Conservation (phyloP, 2,113 vertebrate genomes). For the Gopherus flavomarginatus region DNA sequence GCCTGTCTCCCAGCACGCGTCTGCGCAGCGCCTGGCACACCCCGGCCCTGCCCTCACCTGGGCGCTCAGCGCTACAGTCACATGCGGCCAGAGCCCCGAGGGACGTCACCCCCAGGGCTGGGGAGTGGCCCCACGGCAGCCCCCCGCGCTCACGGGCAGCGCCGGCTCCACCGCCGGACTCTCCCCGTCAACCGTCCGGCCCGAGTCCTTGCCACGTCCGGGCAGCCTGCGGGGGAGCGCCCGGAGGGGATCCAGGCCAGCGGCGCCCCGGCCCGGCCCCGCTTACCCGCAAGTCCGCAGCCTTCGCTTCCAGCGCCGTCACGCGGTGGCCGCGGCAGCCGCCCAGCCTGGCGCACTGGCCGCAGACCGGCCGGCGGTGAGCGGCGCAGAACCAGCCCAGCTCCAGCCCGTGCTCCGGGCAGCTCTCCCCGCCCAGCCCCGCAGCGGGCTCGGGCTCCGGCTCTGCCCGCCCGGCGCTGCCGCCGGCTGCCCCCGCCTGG, state of each 20-base stretch:
- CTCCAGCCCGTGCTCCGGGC: conserved; percentile 77
- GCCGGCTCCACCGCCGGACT: background rate
- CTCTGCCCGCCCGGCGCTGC: background rate
- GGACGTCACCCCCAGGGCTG: background rate
- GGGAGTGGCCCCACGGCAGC: too few species aligned
- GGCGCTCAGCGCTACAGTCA: too few species aligned
- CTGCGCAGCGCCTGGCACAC: background rate
- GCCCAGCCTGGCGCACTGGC: conserved; percentile 73
- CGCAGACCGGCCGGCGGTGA: conserved; percentile 82
- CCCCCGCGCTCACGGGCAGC: too few species aligned
- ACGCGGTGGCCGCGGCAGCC: conserved; percentile 84
- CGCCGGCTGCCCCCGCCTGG: background rate
- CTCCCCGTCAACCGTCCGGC: too few species aligned
- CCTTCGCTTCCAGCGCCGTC: conserved; percentile 78
- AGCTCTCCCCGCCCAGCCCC: conserved; percentile 46
- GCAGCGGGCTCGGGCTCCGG: background rate
- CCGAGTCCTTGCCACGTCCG: too few species aligned
- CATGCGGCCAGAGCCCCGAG: too few species aligned
- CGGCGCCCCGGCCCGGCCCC: background rate
- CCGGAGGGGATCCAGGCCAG: background rate
- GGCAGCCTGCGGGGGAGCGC: background rate
- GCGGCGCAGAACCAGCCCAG: conserved; percentile 84
- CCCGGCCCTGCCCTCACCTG: background rate
- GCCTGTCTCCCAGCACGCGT: background rate
- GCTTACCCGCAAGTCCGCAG: conserved; percentile 85